These are phyloP conservation scores for Eupithecia tripunctaria DNA, from an alignment of 2,888 invertebrate species.

Conservation along the genomic window DNA sequence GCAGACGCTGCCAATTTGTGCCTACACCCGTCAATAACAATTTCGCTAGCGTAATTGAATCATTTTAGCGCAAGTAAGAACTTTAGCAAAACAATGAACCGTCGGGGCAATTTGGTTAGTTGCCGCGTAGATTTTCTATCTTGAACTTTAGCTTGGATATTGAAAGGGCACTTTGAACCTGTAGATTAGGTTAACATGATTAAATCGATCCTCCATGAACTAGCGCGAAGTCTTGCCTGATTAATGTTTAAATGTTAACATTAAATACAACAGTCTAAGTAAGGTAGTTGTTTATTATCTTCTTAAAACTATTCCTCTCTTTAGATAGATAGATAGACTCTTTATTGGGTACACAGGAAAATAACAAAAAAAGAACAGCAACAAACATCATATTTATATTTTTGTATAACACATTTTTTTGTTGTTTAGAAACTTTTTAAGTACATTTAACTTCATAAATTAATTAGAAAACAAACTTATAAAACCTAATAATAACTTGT, in stretches of 20 bases:
- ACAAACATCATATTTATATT: too few relatives aligned
- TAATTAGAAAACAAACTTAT: too few relatives aligned
- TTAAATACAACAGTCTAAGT: too few relatives aligned
- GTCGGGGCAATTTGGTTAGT: conserved; percentile 8
- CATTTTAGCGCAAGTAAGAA: conserved; percentile 37
- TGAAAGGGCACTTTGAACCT: conserved; percentile 3
- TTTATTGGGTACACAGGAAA: too few relatives aligned
- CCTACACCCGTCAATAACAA: conserved; percentile 51
- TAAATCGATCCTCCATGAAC: not conserved
- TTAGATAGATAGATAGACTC: too few relatives aligned
- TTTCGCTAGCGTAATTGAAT: conserved; percentile 48
- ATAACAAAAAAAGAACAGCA: too few relatives aligned
- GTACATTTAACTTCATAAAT: too few relatives aligned
- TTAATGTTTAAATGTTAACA: not conserved
- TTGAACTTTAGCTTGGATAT: conserved; percentile 5
- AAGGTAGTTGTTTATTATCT: too few relatives aligned
- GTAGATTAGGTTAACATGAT: not conserved
- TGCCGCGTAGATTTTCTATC: not conserved
- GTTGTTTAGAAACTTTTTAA: too few relatives aligned
- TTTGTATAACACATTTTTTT: too few relatives aligned
- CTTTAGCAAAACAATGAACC: conserved; percentile 36
- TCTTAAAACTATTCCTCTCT: too few relatives aligned
- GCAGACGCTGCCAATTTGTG: conserved; percentile 51
- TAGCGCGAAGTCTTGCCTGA: not conserved
- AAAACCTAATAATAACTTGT: too few relatives aligned